These are phyloP conservation scores for Calameuta idolon DNA, from an alignment of 2,888 invertebrate species.

Conservation along the genomic window DNA sequence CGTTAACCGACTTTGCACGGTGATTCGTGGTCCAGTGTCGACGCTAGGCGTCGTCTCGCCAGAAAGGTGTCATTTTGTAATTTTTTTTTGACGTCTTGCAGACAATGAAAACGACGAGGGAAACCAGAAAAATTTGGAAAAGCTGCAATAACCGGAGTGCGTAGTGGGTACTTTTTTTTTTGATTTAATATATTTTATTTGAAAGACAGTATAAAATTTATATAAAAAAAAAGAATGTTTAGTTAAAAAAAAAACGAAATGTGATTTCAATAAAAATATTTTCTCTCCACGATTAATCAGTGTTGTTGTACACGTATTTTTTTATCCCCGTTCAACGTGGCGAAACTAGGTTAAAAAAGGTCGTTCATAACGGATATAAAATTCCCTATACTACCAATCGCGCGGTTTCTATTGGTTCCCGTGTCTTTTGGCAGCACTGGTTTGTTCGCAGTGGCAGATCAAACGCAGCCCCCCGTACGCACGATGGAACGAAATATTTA, in stretches of 20 bases:
- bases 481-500: neutral
- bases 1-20: neutral
- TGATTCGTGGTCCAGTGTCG: neutral
- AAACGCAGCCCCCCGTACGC: neutral
- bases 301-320: neutral
- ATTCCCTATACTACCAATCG: neutral
- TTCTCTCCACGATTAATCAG: neutral
- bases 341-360: neutral
- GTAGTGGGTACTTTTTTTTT: neutral
- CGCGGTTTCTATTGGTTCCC: neutral
- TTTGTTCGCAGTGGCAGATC: neutral
- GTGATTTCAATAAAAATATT: neutral
- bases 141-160: neutral
- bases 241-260: neutral
- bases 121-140: neutral
- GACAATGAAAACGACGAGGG: neutral
- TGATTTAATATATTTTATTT: neutral
- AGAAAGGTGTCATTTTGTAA: neutral
- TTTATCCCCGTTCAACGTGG: neutral
- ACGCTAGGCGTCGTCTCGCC: neutral
- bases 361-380: neutral
- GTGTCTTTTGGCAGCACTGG: neutral
- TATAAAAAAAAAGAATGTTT: neutral
- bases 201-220: neutral
- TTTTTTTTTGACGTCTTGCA: neutral